Percentiles rank a stretch among this genome's conserved stretches.
Conservation (phyloP, 2,113 vertebrate genomes). For the Nyctibius bracteatus region DNA sequence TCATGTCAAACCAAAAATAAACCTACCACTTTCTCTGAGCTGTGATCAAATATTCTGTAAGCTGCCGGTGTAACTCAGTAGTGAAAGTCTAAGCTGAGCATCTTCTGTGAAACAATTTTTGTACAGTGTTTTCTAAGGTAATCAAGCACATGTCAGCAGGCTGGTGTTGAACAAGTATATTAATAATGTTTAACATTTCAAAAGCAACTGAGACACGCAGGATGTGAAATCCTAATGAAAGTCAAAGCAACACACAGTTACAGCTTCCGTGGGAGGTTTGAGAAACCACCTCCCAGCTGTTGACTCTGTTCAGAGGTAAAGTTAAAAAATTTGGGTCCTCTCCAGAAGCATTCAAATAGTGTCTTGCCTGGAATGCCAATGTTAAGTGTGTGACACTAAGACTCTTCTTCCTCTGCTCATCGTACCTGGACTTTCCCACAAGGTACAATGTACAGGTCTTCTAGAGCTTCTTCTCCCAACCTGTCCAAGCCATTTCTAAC, state of each 20-base stretch:
- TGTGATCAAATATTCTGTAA: not conserved
- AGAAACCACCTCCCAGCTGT: not conserved
- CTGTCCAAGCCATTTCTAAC: not conserved
- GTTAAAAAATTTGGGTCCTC: not conserved
- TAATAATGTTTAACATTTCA: constrained; percentile 10
- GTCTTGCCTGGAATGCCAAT: not conserved
- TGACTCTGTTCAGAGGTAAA: not conserved
- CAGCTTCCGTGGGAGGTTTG: not conserved
- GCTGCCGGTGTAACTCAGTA: not conserved
- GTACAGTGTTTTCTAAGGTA: not conserved
- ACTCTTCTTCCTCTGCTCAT: not conserved
- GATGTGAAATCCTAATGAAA: not conserved
- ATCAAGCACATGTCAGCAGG: not conserved
- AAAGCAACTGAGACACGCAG: not conserved
- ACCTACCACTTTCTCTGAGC: not conserved
- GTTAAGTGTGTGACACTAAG: not conserved
- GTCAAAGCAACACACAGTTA: not conserved
- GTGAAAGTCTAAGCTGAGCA: not conserved
- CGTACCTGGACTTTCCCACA: not conserved
- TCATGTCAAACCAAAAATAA: not conserved
- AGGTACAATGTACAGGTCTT: not conserved
- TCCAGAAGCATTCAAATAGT: not conserved
- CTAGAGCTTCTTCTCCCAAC: not conserved
- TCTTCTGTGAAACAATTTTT: not conserved
- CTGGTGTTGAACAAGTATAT: not conserved